phyloP scores from a whole-genome alignment of 2,888 invertebrate species.

The Rhogogaster chlorosoma region DNA sequence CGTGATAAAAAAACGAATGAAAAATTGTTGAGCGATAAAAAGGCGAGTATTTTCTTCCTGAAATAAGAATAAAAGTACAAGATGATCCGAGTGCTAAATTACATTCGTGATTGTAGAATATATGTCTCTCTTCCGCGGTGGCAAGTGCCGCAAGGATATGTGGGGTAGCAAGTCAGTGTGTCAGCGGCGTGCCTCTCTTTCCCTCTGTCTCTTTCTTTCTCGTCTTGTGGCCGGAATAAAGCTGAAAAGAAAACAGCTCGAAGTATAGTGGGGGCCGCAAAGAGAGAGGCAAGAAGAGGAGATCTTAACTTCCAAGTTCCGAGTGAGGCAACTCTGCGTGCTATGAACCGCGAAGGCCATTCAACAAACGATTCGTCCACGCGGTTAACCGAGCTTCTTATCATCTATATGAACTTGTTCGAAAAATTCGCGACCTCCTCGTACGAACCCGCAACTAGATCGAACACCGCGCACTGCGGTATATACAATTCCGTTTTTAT shows the following conservation, averaged over 20 bases:
- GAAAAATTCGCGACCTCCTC: neutral
- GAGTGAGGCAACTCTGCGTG: conserved; percentile 18
- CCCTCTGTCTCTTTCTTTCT: conserved; percentile 58
- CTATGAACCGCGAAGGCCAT: conserved; percentile 39
- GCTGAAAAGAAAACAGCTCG: conserved; percentile 56
- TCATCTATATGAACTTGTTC: neutral
- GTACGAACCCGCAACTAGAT: neutral
- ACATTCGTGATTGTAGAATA: conserved; percentile 42
- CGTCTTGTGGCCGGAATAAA: conserved; percentile 68
- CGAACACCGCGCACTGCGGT: neutral
- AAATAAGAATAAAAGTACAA: conserved; percentile 2
- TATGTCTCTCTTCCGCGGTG: conserved; percentile 29
- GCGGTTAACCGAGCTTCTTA: conserved; percentile 2
- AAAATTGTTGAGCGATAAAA: neutral
- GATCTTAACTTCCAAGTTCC: conserved; percentile 44
- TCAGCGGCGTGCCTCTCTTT: conserved; percentile 73
- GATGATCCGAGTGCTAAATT: conserved; percentile 41
- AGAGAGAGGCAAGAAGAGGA: conserved; percentile 44
- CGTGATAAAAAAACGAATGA: neutral
- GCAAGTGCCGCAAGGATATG: conserved; percentile 71
- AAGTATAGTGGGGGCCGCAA: conserved; percentile 50
- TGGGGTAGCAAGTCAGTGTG: conserved; percentile 78
- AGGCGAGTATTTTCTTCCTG: neutral
- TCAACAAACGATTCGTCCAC: conserved; percentile 21
- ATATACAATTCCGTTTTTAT: neutral